Evolutionary conservation across 2,888 invertebrate genomes (phyloP), one percentile per base, ranked within the genome.

Genomic region (Cheiracanthium punctorium): DNA sequence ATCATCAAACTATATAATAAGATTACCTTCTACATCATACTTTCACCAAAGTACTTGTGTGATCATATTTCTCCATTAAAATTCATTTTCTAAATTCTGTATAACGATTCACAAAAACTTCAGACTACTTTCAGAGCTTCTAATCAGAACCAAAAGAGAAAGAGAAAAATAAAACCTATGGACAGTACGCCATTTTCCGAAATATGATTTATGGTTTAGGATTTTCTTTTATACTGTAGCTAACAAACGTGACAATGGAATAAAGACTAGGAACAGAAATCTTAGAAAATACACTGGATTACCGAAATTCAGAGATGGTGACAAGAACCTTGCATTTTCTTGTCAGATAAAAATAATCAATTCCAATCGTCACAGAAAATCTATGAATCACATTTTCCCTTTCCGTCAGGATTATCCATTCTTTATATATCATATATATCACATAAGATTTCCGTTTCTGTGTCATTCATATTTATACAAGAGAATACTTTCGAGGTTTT

Each of bases 331-430:
- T 12, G 24, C 17, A 1, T 24, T 24, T 58, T 12, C 24, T 24
- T 24, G 58, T 58, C 58, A 58, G 58, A 58, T 24, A 58, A 58
- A 24, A 58, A 17, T 58, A 58, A 58, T 58, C 58, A 58, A 58
- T 58, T 58, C 24, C 58, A 58, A 58, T 58, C 58, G 24, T 5
- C 58, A 58, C 17, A 58, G 58, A 58, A 58, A 58, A 58, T 24
- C 58, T 24, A 58, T 58, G 58, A 58, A 58, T 58, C 58, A 58
- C 58, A 58, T 58, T 58, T 58, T 24, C 5, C 58, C 5, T 1
- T 24, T 58, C 58, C 24, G 58, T 58, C 58, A 58, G 24, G 58
- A 58, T 58, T 58, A 58, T 17, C 5, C 24, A 24, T 24, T 58
- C 12, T 24, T 17, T 24, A 58, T 58, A 12, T 58, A 58, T 58